These are phyloP conservation scores for Podarcis lilfordi DNA, from an alignment of 2,797 vertebrate genomes.

Conservation along the genomic window DNA sequence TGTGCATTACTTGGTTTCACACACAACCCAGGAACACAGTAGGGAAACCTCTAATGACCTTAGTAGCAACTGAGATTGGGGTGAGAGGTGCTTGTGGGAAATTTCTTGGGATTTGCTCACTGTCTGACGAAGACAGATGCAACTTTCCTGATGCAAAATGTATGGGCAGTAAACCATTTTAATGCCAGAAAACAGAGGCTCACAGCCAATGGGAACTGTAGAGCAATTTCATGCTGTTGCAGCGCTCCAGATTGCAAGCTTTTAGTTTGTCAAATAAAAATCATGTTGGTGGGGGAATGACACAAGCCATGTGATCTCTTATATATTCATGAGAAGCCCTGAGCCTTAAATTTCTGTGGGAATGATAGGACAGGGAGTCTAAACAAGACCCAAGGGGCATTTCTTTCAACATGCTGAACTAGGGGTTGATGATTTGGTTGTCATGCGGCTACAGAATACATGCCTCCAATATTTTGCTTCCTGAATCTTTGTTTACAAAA, in stretches of 20 bases:
- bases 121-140: neutral
- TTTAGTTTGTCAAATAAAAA: conserved; percentile 35
- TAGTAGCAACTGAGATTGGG: neutral
- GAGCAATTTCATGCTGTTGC: conserved; percentile 6
- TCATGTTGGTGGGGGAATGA: neutral
- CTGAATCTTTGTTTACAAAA: neutral
- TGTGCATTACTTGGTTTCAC: neutral
- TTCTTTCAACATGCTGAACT: neutral
- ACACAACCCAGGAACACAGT: neutral
- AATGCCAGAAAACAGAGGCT: neutral
- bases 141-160: neutral
- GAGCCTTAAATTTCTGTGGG: neutral
- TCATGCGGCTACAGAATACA: neutral
- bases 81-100: neutral
- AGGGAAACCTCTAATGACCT: conserved; percentile 7
- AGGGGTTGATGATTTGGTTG: neutral
- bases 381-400: neutral
- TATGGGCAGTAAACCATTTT: neutral
- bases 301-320: conserved; percentile 5
- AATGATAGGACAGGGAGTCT: neutral
- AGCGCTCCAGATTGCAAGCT: conserved; percentile 21
- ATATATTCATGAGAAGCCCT: neutral
- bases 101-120: conserved; percentile 21
- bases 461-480: neutral
- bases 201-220: neutral